phyloP scores from a whole-genome alignment of 2,888 invertebrate species.

The Chymomyza procnemis region DNA sequence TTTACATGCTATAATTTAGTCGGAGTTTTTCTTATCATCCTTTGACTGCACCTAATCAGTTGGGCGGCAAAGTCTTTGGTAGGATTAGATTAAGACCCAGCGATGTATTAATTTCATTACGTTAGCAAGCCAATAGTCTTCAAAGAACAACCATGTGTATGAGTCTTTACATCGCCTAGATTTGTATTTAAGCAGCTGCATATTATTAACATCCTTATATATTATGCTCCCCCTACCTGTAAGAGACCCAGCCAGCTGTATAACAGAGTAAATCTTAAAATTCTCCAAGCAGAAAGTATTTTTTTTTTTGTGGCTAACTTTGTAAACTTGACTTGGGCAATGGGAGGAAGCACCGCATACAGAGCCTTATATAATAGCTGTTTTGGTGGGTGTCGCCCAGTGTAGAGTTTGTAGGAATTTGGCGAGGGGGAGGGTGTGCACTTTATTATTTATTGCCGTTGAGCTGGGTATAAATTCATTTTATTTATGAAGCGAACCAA shows the following conservation, averaged over 20 bases:
- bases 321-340: constrained; percentile 57
- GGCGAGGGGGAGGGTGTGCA: constrained; percentile 20
- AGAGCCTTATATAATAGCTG: constrained; percentile 4
- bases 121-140: neutral
- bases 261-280: constrained; percentile 67
- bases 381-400: constrained; percentile 39
- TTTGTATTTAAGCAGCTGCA: neutral
- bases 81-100: too few relatives aligned
- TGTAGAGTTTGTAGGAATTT: constrained; percentile 1
- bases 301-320: constrained; percentile 38
- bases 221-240: neutral
- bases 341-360: neutral
- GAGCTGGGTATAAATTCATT: constrained; percentile 66
- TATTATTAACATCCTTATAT: neutral
- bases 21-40: too few relatives aligned
- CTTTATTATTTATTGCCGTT: constrained; percentile 70
- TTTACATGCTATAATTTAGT: too few relatives aligned
- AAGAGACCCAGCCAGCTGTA: constrained; percentile 48
- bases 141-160: neutral
- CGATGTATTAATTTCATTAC: neutral
- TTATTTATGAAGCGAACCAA: constrained; percentile 65
- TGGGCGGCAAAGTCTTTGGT: too few relatives aligned
- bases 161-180: too few relatives aligned
- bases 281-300: constrained; percentile 64
- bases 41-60: too few relatives aligned